phyloP scores from a whole-genome alignment of 1,140 invertebrate genomes.

The Physella acuta region DNA sequence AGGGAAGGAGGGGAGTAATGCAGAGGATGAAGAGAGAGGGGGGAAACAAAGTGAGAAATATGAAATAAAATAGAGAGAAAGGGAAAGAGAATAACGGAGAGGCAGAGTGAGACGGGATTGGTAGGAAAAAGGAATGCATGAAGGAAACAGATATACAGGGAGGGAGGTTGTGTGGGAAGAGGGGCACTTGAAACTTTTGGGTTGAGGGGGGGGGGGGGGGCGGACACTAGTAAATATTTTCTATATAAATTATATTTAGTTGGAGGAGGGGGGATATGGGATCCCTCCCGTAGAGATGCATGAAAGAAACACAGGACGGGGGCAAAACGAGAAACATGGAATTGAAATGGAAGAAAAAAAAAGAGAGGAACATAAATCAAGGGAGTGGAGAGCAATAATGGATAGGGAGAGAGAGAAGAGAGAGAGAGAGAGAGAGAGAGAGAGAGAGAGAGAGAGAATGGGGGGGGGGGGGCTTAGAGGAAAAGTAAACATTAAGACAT shows the following conservation, averaged over 20 bases:
- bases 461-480: not conserved
- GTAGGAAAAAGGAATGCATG: no score
- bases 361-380: not conserved
- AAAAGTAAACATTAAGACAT: not conserved
- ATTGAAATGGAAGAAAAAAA: constrained; percentile 1
- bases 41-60: not conserved
- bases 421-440: not conserved
- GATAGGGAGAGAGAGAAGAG: not conserved
- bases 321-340: no score
- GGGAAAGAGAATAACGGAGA: not conserved
- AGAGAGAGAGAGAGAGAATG: not conserved
- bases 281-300: no score
- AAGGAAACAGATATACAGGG: no score
- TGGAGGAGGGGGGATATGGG: no score
- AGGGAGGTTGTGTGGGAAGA: no score
- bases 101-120: no score
- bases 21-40: not conserved
- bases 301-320: no score
- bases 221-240: no score
- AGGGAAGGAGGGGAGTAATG: not conserved
- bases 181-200: no score
- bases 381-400: not conserved
- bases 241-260: no score
- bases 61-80: not conserved
- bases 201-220: no score